Evolutionary conservation across 2,797 vertebrate species (phyloP), one percentile per base, ranked within the genome.

Genomic region (Apogon hyalosoma): DNA sequence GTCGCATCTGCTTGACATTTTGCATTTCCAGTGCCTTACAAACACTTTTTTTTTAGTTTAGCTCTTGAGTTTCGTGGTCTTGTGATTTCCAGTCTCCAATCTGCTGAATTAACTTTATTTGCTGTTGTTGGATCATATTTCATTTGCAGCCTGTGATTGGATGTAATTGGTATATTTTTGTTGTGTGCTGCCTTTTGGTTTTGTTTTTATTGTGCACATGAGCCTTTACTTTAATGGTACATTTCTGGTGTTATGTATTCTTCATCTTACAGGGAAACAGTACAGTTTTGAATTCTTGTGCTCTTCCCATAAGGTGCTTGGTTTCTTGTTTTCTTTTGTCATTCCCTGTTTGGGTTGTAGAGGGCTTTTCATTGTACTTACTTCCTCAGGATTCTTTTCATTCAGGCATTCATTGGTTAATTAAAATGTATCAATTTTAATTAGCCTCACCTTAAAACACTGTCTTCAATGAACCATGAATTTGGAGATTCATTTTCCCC

Each of bases 1-100:
- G 36, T 70, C 78, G 83, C 81, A 74, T 82, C 68, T 79, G 33
- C 24, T 21, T 19, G 28, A 36, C 51, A 49, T 12, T 43, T 51
- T 40, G 55, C 16, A 21, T 59, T n/a, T 38, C 58, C 36, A 52
- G 50, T 51, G 28, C 59, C 63, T 48, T 71, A 69, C 70, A 58
- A 45, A 42, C 56, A 15, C 46, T 62, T 57, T 33, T 43, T 39
- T 64, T 57, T 73, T 19, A 56, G 59, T 46, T 75, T 21, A 68
- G 11, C 8, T 69, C 12, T n/a, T 49, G 43, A 38, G 39, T 49
- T 46, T 28, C 18, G 2, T 77, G 41, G 21, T 57, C 6, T 57
- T 71, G n/a, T 57, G 11, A 62, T 40, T 4, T 18, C 2, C 45
- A 43, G 42, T 9, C 33, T 38, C 4, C 19, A 2, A 28, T 51